Evolutionary conservation across 2,888 invertebrate species (phyloP), one percentile per base, ranked within the genome.

Genomic region (Choristoneura rosaceana): DNA sequence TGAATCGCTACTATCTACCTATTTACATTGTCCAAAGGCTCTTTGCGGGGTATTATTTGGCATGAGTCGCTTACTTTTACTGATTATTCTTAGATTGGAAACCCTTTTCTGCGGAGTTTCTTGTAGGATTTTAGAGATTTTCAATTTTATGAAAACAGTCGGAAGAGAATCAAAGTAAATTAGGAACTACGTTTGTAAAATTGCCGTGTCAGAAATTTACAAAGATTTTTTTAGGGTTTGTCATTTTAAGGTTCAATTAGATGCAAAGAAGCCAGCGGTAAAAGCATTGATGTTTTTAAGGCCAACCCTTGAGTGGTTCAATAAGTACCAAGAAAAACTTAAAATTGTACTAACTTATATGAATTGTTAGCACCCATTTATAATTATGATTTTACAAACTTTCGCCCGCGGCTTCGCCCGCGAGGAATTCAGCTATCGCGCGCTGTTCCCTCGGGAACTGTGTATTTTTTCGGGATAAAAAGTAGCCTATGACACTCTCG

Each of bases 1-100:
- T 76, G 77, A 77, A 78, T 78, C 69, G 70, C 76, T 74, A 68
- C 67, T 69, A 68, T 67, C 70, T 71, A 63, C 58, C 67, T 76
- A 76, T 76, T 77, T 76, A 70, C 74, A 74, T 74, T 74, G 73
- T 61, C 47, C 69, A 15, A 43, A 55, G 43, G 38, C 34, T 58
- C 34, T 68, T 59, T 67, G 62, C 47, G 62, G 14, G 41, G 33
- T 41, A 58, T 63, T 66, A 43, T 71, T 61, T 43, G 60, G 38
- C 58, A 63, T 12, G 64, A 64, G n/a, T 71, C 67, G 55, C 62
- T 62, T 62, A 62, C 61, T 63, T 47, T 67, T 59, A 41, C 43
- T 25, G 66, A 67, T 68, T 71, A 62, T 52, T 63, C 62, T 38
- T 47, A 41, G n/a, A 63, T 63, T 58, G 55, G 66, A 14, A 61